Evolutionary conservation across 2,797 vertebrate species (phyloP), one percentile per base, ranked within the genome.

Genomic region (Sylvia borin): DNA sequence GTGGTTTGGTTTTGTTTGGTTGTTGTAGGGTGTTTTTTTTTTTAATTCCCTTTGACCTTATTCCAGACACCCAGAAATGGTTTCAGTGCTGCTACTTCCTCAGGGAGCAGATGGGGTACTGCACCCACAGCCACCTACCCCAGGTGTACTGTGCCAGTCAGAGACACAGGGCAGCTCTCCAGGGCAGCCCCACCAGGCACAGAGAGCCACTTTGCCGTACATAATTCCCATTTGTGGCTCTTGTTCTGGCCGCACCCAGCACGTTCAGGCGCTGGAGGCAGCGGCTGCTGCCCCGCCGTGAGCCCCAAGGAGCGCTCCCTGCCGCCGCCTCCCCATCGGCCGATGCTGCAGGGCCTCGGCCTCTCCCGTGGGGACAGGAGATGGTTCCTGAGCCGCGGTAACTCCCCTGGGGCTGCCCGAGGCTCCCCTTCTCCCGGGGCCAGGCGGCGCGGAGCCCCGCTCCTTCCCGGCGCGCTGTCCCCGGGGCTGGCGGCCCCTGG

Each of bases 401-500:
- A 13, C 0, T 1, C 53, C 14, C 32, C 27, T 26, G 45, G 50
- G 11, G 17, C 53, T 53, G 45, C 42, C 45, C 7, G 27, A 60
- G 15, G 4, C 38, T 91, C 9, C 29, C 1, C 3, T 66, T 38
- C 4, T 5, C 47, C 0, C 0, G 19, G 72, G 15, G 12, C 54
- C 32, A 2, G 53, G 4, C 3, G 1, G 38, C 36, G 8, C 17
- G 26, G 55, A 48, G 4, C 9, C 42, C 6, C 25, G 3, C 21
- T 7, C n/a, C 29, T 29, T 22, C 81, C 5, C 54, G 10, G 55
- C 4, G 36, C 68, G 21, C 40, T 2, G 4, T 79, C 61, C 62
- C 62, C 80, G 42, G 76, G 12, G 31, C 48, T 13, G 5, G 34
- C 3, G 5, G 60, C 72, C 54, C 71, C 87, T 66, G 0, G 10